Conservation (phyloP, 2,113 vertebrate species). For the Gulo gulo region DNA sequence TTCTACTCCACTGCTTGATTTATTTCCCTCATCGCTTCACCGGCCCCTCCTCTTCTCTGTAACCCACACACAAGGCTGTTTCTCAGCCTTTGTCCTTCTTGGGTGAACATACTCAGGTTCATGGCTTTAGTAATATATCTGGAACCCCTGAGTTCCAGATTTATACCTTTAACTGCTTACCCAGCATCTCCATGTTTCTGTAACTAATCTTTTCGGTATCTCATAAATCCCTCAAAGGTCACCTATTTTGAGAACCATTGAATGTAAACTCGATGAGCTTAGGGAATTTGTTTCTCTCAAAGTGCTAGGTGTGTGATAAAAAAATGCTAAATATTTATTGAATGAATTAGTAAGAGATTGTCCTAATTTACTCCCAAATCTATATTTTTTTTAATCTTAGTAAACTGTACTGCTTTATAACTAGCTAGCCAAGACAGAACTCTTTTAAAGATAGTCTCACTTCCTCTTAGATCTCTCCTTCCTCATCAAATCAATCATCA, state of each 20-base stretch:
- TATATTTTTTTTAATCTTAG: background rate
- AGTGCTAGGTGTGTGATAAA: background rate
- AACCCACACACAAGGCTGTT: background rate
- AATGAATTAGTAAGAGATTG: background rate
- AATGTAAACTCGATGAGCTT: background rate
- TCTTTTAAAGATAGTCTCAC: background rate
- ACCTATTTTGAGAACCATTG: background rate
- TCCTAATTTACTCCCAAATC: background rate
- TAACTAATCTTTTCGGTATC: background rate
- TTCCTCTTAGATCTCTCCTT: background rate
- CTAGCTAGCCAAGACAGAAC: background rate
- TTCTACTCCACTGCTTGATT: background rate
- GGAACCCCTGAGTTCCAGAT: background rate
- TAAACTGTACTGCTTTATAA: background rate
- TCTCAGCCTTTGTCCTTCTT: background rate
- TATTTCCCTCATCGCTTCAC: background rate
- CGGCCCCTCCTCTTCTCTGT: background rate
- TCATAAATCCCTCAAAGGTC: background rate
- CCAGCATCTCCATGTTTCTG: background rate
- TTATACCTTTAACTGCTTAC: background rate
- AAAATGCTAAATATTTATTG: background rate
- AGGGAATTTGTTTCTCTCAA: background rate
- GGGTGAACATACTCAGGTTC: background rate
- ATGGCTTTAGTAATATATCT: background rate
- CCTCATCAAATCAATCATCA: background rate